These are phyloP conservation scores for Crenichthys baileyi DNA, from an alignment of 2,797 vertebrate species.

Conservation along the genomic window DNA sequence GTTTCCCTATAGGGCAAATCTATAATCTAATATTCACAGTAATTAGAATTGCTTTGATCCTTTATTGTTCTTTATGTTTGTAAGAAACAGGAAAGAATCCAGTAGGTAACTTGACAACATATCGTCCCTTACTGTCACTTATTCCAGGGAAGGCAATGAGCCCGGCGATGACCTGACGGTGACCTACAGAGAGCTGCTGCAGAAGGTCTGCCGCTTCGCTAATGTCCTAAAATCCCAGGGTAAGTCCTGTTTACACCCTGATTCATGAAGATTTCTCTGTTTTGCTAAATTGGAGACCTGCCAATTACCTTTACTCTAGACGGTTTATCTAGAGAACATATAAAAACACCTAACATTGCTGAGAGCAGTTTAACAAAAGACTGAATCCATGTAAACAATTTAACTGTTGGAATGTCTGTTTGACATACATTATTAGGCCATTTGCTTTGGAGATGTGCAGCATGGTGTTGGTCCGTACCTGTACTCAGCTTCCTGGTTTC, in stretches of 20 bases:
- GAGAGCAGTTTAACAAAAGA: background rate
- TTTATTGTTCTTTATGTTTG: background rate
- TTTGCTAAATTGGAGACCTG: background rate
- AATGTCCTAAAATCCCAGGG: constrained; percentile 94
- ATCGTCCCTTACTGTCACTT: background rate
- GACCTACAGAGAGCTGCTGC: constrained; percentile 91
- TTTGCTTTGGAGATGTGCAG: background rate
- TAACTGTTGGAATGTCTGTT: background rate
- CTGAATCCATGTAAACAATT: background rate
- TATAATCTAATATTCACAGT: background rate
- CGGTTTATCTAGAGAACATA: background rate
- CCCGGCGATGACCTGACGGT: constrained; percentile 87
- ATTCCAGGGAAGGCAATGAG: constrained; percentile 93
- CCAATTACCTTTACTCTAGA: background rate
- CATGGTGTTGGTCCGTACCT: background rate
- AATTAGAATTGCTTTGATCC: background rate
- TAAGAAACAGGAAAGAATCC: background rate
- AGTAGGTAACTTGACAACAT: background rate
- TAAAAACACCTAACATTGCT: too few relatives aligned
- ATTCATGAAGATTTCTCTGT: background rate
- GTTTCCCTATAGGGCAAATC: background rate
- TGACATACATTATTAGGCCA: background rate
- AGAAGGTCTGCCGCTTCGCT: constrained; percentile 91
- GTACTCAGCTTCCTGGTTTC: too few relatives aligned
- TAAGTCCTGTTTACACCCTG: constrained; percentile 49